Evolutionary conservation across 2,888 invertebrate species (phyloP), one percentile per base, ranked within the genome.

Genomic region (Papilio protenor): DNA sequence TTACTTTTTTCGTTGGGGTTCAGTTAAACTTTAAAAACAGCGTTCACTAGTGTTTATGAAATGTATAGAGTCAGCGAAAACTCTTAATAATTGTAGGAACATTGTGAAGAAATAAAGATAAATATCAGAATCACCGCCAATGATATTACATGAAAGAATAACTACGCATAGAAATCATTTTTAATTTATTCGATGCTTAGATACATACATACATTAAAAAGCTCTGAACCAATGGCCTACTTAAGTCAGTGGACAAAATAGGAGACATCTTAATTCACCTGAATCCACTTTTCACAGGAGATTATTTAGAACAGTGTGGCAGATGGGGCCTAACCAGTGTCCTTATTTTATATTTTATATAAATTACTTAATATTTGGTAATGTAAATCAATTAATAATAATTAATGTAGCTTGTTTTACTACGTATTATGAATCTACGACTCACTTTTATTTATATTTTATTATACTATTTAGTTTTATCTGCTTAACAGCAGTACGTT

Each of bases 201-300:
- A 5, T 21, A 59, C 23, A 27, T 16, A 10, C n/a, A 23, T 4
- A 23, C 14, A 59, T 21, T 23, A 23, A 23, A 59, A 64, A 40
- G 18, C 64, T 18, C 8, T 64, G 2, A 40, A 33, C 18, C 18
- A 33, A 18, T 64, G 40, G 18, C 40, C 33, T 61, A 61, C 27
- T 61, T 64, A 64, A 64, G 4, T 40, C 33, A 64, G 5, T 40
- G 64, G 64, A 8, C 40, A 10, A 27, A 12, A 6, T 33, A 40
- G 18, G 33, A 18, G 64, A 64, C 64, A 64, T 18, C 18, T 64
- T 64, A 64, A 64, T 11, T 64, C 64, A 40, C 18, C 64, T 64
- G 64, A 40, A 64, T 64, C 33, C 64, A 40, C 18, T 64, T 64
- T 40, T 64, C 64, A 64, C 18, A 33, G n/a, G n/a, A 33, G 64